A percentile compares a stretch with the other conserved stretches of the same genome.
phyloP scores from a whole-genome alignment of 1,140 invertebrate species.

The Cepaea nemoralis region DNA sequence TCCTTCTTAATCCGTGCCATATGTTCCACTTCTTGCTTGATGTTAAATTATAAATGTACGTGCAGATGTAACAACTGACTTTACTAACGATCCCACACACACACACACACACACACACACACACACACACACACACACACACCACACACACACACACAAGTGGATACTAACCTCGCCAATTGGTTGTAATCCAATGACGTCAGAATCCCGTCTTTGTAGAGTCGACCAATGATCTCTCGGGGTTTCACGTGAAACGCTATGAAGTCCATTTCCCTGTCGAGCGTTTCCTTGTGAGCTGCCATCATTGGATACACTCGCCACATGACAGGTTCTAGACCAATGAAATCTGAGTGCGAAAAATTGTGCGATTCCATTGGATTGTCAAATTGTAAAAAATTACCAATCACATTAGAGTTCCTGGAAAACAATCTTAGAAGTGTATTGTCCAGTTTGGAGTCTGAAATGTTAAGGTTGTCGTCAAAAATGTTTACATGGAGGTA shows the following conservation, averaged over 20 bases:
- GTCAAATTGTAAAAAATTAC: not conserved
- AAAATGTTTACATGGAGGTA: not conserved
- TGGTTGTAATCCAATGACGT: constrained; percentile 4
- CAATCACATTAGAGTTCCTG: not conserved
- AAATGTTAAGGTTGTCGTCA: not conserved
- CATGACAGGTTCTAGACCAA: not conserved
- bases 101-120: no score
- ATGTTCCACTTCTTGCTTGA: no score
- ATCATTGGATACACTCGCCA: not conserved
- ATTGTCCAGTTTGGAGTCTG: not conserved
- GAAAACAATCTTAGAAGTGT: not conserved
- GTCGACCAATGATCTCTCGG: not conserved
- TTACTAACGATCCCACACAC: no score
- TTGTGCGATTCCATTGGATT: not conserved
- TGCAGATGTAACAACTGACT: no score
- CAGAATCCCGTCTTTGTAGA: not conserved
- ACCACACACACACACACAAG: no score
- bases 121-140: no score
- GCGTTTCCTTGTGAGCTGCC: not conserved
- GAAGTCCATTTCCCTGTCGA: not conserved
- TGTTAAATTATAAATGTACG: no score
- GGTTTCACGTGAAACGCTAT: not conserved
- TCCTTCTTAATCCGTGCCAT: no score
- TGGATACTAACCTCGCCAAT: not conserved
- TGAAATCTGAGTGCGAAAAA: not conserved